A percentile compares a stretch with the other conserved stretches of the same genome.
These are phyloP conservation scores for Kuschelorhynchus macadamiae DNA, from an alignment of 2,888 invertebrate species.

Conservation along the genomic window DNA sequence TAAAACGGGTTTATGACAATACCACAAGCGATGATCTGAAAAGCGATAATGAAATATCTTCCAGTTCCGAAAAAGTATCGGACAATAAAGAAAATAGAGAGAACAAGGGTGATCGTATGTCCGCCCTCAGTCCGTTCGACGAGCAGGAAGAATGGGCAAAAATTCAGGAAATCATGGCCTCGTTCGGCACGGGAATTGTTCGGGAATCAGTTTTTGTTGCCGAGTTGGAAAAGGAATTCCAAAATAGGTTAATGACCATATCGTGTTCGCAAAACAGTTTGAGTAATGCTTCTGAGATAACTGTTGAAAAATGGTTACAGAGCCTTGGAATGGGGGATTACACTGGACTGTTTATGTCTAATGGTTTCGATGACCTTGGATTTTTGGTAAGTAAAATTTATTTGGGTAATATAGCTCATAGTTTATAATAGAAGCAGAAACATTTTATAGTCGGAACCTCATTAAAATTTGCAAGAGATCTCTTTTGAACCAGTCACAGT, in stretches of 20 bases:
- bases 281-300: conserved; percentile 69
- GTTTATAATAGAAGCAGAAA: too few species aligned
- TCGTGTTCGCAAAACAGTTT: conserved; percentile 72
- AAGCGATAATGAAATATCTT: conserved; percentile 65
- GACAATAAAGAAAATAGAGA: conserved; percentile 71
- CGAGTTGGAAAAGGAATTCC: conserved; percentile 85
- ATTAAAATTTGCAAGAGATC: too few species aligned
- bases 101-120: conserved; percentile 66
- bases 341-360: conserved; percentile 85
- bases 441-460: too few species aligned
- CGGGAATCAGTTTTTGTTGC: conserved; percentile 84
- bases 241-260: conserved; percentile 79
- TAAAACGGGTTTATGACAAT: conserved; percentile 81
- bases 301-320: conserved; percentile 85
- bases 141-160: conserved; percentile 97
- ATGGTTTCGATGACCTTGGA: conserved; percentile 92
- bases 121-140: conserved; percentile 89
- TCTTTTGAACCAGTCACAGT: too few species aligned
- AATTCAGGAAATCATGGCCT: conserved; percentile 95
- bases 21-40: conserved; percentile 61
- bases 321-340: conserved; percentile 85
- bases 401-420: too few species aligned
- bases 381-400: conserved; percentile 92
- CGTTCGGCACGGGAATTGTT: conserved; percentile 89
- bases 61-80: conserved; percentile 65